These are phyloP conservation scores for Proisotoma minuta DNA, from an alignment of 2,888 invertebrate species.

Conservation along the genomic window DNA sequence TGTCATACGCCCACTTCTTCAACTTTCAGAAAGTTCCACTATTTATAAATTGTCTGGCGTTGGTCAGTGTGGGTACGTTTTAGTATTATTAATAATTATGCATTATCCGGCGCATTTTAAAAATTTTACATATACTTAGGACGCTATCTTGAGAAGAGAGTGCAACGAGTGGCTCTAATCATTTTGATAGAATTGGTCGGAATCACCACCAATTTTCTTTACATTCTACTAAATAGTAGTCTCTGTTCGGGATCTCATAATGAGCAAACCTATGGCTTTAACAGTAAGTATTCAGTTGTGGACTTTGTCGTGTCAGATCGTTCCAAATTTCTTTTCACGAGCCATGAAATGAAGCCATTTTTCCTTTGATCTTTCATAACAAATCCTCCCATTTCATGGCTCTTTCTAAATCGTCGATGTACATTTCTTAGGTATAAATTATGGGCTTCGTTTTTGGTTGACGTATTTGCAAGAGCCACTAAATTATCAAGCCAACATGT, in stretches of 20 bases:
- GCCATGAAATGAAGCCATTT: neutral
- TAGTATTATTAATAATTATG: neutral
- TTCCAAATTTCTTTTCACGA: neutral
- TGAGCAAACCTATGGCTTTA: conserved; percentile 30
- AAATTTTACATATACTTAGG: conserved; percentile 16
- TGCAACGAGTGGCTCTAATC: conserved; percentile 13
- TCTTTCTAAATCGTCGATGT: no score
- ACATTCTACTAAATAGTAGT: conserved; percentile 17
- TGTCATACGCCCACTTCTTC: conserved; percentile 34
- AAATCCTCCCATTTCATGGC: neutral
- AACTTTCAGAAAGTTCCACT: conserved; percentile 23
- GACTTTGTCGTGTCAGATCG: conserved; percentile 8
- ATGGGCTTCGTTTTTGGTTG: conserved; percentile 8
- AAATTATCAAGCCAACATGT: conserved; percentile 12
- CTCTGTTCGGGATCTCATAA: conserved; percentile 13
- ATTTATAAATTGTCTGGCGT: conserved; percentile 20
- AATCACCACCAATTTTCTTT: conserved; percentile 22
- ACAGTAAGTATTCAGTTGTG: conserved; percentile 17
- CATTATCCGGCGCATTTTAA: neutral
- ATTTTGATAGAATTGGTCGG: conserved; percentile 25
- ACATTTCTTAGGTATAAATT: neutral
- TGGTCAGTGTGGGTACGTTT: conserved; percentile 25
- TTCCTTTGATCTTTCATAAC: neutral
- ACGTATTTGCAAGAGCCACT: conserved; percentile 13
- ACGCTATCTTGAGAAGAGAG: conserved; percentile 31